phyloP scores from a whole-genome alignment of 2,888 invertebrate species.

The Lagria hirta region DNA sequence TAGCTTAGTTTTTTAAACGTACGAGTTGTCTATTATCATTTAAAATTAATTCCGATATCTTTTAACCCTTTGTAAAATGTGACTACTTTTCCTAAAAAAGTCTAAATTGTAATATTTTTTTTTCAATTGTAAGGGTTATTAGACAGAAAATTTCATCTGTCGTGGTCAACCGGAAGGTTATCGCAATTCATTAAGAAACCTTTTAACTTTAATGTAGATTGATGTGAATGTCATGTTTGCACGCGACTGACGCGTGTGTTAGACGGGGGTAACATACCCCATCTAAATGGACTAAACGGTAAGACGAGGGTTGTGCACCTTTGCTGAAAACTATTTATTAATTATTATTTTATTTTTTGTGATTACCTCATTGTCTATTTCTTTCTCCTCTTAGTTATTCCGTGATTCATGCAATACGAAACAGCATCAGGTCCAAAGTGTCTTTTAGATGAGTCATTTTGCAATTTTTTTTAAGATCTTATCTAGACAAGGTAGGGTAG shows the following conservation, averaged over 20 bases:
- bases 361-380: conserved; percentile 22
- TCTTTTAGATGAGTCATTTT: conserved; percentile 30
- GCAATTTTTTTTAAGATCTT: conserved; percentile 27
- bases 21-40: too few relatives aligned
- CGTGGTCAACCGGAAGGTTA: conserved; percentile 48
- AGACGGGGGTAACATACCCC: conserved; percentile 16
- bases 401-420: conserved; percentile 18
- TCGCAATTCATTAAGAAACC: conserved; percentile 54
- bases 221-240: conserved; percentile 48
- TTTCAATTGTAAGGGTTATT: too few relatives aligned
- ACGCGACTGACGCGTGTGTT: conserved; percentile 43
- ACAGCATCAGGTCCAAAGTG: conserved; percentile 22
- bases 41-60: too few relatives aligned
- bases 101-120: too few relatives aligned
- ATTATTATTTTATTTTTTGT: conserved; percentile 15
- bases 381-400: conserved; percentile 4
- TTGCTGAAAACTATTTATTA: conserved; percentile 13
- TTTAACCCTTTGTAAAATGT: too few relatives aligned
- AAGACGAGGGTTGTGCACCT: conserved; percentile 12
- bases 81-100: too few relatives aligned
- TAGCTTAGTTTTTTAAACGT: too few relatives aligned
- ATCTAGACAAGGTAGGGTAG: too few relatives aligned
- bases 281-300: conserved; percentile 20
- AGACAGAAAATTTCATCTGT: too few relatives aligned
- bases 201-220: conserved; percentile 55